Evolutionary conservation across 2,113 vertebrate genomes (phyloP).

Genomic region (Aleadryas rufinucha): DNA sequence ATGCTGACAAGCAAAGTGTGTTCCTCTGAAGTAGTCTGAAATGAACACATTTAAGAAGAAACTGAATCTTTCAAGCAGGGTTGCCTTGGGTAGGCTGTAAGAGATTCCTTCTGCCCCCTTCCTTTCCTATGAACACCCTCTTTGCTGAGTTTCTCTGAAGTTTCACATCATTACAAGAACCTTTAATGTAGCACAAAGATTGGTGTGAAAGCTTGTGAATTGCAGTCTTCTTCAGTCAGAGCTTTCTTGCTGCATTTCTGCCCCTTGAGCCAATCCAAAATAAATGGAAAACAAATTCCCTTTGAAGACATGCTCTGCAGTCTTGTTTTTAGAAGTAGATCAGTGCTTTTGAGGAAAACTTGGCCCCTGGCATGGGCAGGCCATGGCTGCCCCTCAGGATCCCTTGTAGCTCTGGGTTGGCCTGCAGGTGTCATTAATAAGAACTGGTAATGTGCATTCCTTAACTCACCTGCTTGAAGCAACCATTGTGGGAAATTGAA

Average conservation of each 20-base stretch:
- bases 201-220: neutral
- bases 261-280: too few relatives aligned
- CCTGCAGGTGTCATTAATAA: neutral
- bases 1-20: neutral
- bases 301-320: neutral
- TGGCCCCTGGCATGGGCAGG: neutral
- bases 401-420: neutral
- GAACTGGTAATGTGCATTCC: neutral
- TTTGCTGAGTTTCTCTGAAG: neutral
- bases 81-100: neutral
- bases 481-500: neutral
- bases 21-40: neutral
- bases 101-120: rapidly evolving
- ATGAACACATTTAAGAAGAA: neutral
- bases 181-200: neutral
- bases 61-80: neutral
- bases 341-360: neutral
- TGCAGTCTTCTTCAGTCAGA: neutral
- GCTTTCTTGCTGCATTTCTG: neutral
- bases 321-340: neutral
- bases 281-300: neutral
- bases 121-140: rapidly evolving
- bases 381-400: neutral
- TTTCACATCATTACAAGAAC: neutral
- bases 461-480: neutral